Evolutionary conservation across 2,797 vertebrate genomes (phyloP), one percentile per base, ranked within the genome.

Genomic region (Sebastes cheni): DNA sequence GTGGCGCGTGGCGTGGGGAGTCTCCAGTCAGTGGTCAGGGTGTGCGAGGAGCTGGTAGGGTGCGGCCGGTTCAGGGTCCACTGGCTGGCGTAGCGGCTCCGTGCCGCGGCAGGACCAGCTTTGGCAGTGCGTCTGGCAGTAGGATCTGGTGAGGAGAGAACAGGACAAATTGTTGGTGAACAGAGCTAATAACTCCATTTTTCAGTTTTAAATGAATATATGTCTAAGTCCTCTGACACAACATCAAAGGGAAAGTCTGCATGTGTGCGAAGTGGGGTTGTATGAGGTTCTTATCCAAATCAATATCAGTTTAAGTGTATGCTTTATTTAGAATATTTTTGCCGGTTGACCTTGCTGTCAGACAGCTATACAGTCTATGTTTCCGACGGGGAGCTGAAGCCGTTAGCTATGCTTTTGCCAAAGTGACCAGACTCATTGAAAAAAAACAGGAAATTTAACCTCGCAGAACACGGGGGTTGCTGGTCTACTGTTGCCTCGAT

Each of bases 11-110:
- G 99, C 0, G 98, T 99, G 13, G 98, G 97, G 34, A 99, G 96
- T 91, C 99, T 97, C 98, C 98, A 99, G 93, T 99, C 98, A 0
- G 98, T 99, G 90, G 97, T 98, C 85, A 99, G 96, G 3, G 98
- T 99, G 92, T 99, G 99, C 8, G 99, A 97, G 79, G 98, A 99
- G 93, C 98, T 97, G 88, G 97, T 98, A 72, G 98, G 98, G 86
- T 99, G 98, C 0, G 98, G 98, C 79, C 98, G 95, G 94, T 99
- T 99, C 81, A 99, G 97, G n/a, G 99, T 99, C 99, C 99, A 99
- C 92, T 99, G 99, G 92, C 99, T 99, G 87, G 99, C 98, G 0
- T 99, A 99, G 83, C 98, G 97, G 93, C 97, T 99, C 75, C 99
- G 96, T 1, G 97, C 95, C 0, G 98, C 96, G 0, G 98, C 96